Evolutionary conservation across 2,888 invertebrate species (phyloP).

Genomic region (Crepidodera aurea): DNA sequence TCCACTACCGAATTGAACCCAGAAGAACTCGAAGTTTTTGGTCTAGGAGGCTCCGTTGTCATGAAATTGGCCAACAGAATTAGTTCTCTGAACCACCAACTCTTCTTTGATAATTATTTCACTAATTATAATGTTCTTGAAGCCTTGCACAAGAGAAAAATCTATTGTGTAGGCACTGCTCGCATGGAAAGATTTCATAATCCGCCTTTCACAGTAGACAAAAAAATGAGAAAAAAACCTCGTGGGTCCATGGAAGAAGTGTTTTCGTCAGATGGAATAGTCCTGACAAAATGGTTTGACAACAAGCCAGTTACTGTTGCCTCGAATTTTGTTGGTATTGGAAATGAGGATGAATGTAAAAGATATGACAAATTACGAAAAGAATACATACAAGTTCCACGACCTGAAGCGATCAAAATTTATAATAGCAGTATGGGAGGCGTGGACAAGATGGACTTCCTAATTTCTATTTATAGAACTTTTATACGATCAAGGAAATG

Average conservation of each 20-base stretch:
- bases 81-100: constrained; percentile 6
- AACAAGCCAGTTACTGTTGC: background rate
- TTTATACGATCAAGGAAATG: constrained; percentile 42
- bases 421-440: constrained; percentile 50
- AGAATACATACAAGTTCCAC: constrained; percentile 11
- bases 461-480: constrained; percentile 46
- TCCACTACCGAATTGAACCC: constrained; percentile 6
- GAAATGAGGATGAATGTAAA: background rate
- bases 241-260: constrained; percentile 36
- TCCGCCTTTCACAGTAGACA: constrained; percentile 40
- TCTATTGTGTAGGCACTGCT: constrained; percentile 33
- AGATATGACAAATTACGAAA: constrained; percentile 3
- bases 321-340: constrained; percentile 2
- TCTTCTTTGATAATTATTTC: constrained; percentile 45
- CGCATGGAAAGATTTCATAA: constrained; percentile 36
- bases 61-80: constrained; percentile 8
- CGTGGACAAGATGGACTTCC: constrained; percentile 47
- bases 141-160: constrained; percentile 17
- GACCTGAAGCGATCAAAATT: constrained; percentile 42
- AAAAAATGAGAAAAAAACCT: constrained; percentile 33
- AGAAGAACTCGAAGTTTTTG: constrained; percentile 1
- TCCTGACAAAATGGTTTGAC: background rate
- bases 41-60: constrained; percentile 5
- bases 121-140: constrained; percentile 38
- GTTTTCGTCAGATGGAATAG: constrained; percentile 32